Base-by-base conservation (phyloP, 2,797 vertebrate genomes). In the Chelonia mydas region DNA sequence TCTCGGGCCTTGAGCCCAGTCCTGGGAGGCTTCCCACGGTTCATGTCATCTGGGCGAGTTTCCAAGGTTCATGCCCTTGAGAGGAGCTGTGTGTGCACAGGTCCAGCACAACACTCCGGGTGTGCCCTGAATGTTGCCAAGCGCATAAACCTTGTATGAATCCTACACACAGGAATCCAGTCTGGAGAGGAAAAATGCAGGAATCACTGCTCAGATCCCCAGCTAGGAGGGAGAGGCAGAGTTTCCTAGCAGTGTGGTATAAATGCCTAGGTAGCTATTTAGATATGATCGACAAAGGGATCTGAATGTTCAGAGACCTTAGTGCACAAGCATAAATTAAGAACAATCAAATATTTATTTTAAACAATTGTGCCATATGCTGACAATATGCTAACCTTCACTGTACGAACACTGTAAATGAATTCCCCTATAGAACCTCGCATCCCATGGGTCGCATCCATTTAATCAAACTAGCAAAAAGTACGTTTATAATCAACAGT, bases 261-360 rank as follows among this genome's bases (percentile, higher is more conserved):
- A 86, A 91, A 28, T 16, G 74, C 68, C 17, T 41, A 23, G 21
- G 92, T 28, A 79, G 54, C 87, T 96, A 74, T 94, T 94, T 82
- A 92, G 82, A 78, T 76, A 76, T 45, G 87, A 83, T 81, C 88
- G 59, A 94, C 78, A 47, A 89, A 94, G 12, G 87, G 86, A 92
- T 92, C 90, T 79, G 84, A 88, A 86, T 41, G 88, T 49, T 84
- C 59, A 37, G 92, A 68, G 91, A 90, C 84, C 87, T 94, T 95
- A 93, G 86, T 65, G 86, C 82, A 94, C 1, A 76, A 79, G 94
- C 84, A 90, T 91, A 87, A 93, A 90, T 93, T 94, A 95, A 90
- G 74, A 82, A 87, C 96, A 94, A 90, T 2, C 94, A 97, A 97
- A 91, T 97, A 97, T 97, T 97, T 97, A 95, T 96, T 92, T 96